Base-by-base conservation (phyloP, 2,113 vertebrate species). In the Oostethus manadensis region DNA sequence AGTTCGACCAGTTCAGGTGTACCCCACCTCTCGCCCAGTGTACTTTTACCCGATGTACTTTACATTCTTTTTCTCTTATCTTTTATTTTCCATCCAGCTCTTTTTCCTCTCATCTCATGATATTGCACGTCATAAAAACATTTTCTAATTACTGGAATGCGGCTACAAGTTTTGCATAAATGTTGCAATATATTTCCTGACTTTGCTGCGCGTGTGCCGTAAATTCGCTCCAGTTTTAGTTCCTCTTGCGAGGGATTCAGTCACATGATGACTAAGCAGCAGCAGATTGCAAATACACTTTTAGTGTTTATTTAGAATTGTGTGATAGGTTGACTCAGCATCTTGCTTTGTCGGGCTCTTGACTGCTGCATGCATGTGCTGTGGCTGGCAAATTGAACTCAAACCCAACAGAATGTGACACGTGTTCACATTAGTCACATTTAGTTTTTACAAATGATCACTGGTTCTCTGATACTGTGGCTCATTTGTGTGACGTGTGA, bases 181-280 rank as follows among this genome's bases (percentile, higher is more conserved):
- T 33, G 23, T n/a, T 29, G 10, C 23, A 51, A 38, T 38, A 18
- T 17, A 33, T 33, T 33, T 29, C 18, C 35, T 13, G 15, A 10
- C 23, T 22, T 55, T 44, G 14, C 51, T 62, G 70, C 74, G 67
- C 47, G 54, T 79, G 79, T 69, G 73, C 59, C 33, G 40, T 21
- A 46, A 64, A 20, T 63, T n/a, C 45, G 62, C 57, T 71, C 48
- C 3, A 18, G 26, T 84, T 77, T 79, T 78, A 74, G 70, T 83
- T 85, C 83, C 83, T 77, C 56, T 59, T 64, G 11, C 18, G 29
- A 17, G 21, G 56, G 56, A 50, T 16, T 13, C 68, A 46, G 71
- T 68, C 50, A 23, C 51, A 15, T 18, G 22, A 59, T 85, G 76
- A 83, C 73, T 70, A 60, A 54, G 71, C 70, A 74, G 64, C 75